Percentiles rank a stretch among this genome's conserved stretches.
Conservation (phyloP, 64 coral and sea anemone species). For the Actinia tenebrosa region DNA sequence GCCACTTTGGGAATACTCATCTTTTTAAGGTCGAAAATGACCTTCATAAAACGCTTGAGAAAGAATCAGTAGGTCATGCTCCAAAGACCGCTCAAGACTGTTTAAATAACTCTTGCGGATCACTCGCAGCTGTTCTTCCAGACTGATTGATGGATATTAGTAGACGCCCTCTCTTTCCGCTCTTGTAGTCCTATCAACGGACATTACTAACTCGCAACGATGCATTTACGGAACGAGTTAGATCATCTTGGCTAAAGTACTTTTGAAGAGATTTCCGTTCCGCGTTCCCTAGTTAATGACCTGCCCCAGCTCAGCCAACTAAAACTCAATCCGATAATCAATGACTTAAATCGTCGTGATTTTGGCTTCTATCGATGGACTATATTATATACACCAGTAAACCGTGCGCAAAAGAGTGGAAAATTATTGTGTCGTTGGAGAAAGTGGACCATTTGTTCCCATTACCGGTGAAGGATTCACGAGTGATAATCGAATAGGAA, state of each 20-base stretch:
- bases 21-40: not conserved
- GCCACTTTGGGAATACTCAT: not conserved
- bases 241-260: slow-evolving; percentile 2
- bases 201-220: slow-evolving; percentile 3
- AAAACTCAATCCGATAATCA: not conserved
- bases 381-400: too few species aligned
- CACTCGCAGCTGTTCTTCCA: not conserved
- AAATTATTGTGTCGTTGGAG: not conserved
- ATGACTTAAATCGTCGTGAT: not conserved
- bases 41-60: not conserved
- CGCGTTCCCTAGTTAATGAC: not conserved
- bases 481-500: not conserved
- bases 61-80: not conserved
- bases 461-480: not conserved
- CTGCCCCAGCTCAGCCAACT: not conserved
- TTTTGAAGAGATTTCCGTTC: not conserved
- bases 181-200: not conserved
- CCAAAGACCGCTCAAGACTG: not conserved
- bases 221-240: not conserved
- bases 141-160: slow-evolving; percentile 10
- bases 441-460: not conserved
- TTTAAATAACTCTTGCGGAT: not conserved
- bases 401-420: too few species aligned
- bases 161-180: slow-evolving; percentile 14
- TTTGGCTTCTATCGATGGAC: not conserved